Base-by-base conservation (phyloP, 1,140 invertebrate species). In the Psix sp. region DNA sequence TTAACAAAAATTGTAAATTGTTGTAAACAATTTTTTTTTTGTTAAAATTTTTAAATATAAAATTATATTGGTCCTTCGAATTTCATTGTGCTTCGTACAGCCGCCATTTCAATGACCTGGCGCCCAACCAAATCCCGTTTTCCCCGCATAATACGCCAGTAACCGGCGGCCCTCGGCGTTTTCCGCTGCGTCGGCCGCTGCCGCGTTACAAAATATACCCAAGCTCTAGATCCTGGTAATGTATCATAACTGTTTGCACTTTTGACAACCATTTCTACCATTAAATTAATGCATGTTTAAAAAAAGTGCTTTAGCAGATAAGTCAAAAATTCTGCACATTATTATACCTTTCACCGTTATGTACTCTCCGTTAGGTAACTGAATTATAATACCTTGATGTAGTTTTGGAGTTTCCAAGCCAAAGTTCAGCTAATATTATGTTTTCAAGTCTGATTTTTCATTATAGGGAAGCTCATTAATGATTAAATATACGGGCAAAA, bases 371-470 rank as follows among this genome's bases (percentile, higher is more conserved):
- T 38, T 14, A 38, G 21, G 15, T 38, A n/a, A 3, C 15, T 36
- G 35, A 36, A 36, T 14, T 36, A 14, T 5, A 29, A 46, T 18
- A 1, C 43, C 43, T 0, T 33, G 68, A 45, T 35, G n/a, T 24
- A 14, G 68, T 59, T 40, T 73, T 73, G 9, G 56, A 24, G 10
- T 48, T 20, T 11, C 57, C 59, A 46, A 62, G 65, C 59, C 68
- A 72, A n/a, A 72, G 16, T 14, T 31, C 45, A 6, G 52, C 45
- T 18, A 72, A 24, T 6, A 65, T 24, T 0, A 65, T 29, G 35
- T 72, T 74, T 21, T 74, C 48, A 9, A 36, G 11, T 42, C 33
- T 66, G 39, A 59, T 48, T 52, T 40, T 40, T 48, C 16, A 1
- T 46, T 11, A 10, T 49, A 72, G 0, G 68, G 59, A 3, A 72